Evolutionary conservation across 2,888 invertebrate genomes (phyloP), one percentile per base, ranked within the genome.

Genomic region (Orthonevra nobilis): DNA sequence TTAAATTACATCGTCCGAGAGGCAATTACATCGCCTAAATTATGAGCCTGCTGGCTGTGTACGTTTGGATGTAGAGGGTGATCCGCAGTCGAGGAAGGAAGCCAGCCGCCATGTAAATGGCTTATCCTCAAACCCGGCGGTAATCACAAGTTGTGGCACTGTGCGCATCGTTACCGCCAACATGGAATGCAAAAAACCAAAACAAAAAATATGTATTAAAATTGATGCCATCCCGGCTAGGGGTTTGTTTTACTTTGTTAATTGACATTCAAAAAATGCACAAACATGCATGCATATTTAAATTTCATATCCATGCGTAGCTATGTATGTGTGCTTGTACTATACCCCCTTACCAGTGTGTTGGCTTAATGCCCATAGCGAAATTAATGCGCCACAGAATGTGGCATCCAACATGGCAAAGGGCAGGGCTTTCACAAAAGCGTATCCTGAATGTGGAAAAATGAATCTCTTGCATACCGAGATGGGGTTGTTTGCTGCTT

Each of bases 381-480:
- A 72, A 77, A 77, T 77, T 72, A 77, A 77, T 72, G 36, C 64
- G 38, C 77, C 77, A 77, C 75, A 77, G 50, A 70, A 70, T 77
- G 52, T 42, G 38, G 34, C 69, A 40, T 69, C 32, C 14, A 54
- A 68, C 56, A 70, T 38, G 40, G 50, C 10, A 40, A n/a, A n/a
- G 19, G 28, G 38, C 20, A 38, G n/a, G 12, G 36, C 6, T 50
- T 0, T 17, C 60, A 10, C 4, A 20, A 5, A 15, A 12, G 26
- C 10, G 12, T 20, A 44, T 52, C 30, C 4, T 28, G 32, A 40
- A 42, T 61, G 15, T 17, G 54, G 20, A 61, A 19, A 61, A 60
- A 68, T 74, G 52, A 56, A 61, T 40, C 50, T 66, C 36, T n/a
- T n/a, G n/a, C n/a, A n/a, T n/a, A n/a, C n/a, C n/a, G n/a, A n/a